These are phyloP conservation scores for Pantherophis vulpinus DNA, from an alignment of 2,797 vertebrate genomes.

Conservation along the genomic window DNA sequence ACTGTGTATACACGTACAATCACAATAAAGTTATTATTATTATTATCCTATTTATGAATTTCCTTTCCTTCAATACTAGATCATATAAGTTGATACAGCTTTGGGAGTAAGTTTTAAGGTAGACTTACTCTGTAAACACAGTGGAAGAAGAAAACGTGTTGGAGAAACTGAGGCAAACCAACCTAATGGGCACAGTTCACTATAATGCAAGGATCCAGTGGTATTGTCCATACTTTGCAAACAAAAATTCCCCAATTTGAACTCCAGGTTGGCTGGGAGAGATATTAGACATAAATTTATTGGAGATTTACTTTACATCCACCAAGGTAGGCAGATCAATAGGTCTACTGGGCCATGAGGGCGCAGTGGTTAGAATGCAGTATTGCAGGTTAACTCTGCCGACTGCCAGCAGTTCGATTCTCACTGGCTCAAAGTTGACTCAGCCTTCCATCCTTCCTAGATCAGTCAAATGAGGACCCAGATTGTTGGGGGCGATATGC, in stretches of 20 bases:
- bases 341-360: background rate
- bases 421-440: too few relatives aligned
- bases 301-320: background rate
- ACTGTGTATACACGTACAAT: too few relatives aligned
- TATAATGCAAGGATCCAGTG: background rate
- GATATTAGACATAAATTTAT: background rate
- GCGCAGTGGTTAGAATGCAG: too few relatives aligned
- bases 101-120: background rate
- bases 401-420: too few relatives aligned
- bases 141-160: background rate
- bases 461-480: too few relatives aligned
- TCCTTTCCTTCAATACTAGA: background rate
- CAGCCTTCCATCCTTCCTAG: too few relatives aligned
- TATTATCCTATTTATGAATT: background rate
- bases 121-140: background rate
- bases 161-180: background rate
- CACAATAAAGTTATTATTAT: too few relatives aligned
- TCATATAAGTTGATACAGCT: background rate
- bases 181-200: background rate
- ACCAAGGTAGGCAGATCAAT: background rate
- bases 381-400: background rate
- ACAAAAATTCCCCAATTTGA: background rate
- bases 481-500: too few relatives aligned
- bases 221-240: background rate
- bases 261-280: background rate